Conservation (phyloP, 2,888 invertebrate species). For the Drosophila prolongata region DNA sequence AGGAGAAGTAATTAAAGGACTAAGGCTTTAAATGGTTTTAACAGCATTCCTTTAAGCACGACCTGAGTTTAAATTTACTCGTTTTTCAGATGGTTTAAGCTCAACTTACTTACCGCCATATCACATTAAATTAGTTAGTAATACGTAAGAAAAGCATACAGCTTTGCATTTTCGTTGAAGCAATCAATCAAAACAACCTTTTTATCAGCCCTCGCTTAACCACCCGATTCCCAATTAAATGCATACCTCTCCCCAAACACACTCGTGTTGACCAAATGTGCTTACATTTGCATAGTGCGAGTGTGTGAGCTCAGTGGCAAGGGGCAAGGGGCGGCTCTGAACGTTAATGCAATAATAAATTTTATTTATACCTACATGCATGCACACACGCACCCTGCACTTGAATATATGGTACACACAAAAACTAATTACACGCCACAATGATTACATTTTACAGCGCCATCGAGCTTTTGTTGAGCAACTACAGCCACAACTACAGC, state of each 20-base stretch:
- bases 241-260: constrained; percentile 2
- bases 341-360: constrained; percentile 57
- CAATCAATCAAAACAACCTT: background rate
- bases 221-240: constrained; percentile 38
- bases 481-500: constrained; percentile 10
- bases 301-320: constrained; percentile 1
- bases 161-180: no score
- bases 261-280: constrained; percentile 10
- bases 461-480: constrained; percentile 51
- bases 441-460: constrained; percentile 75
- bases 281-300: constrained; percentile 3
- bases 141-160: no score
- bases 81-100: no score
- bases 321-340: constrained; percentile 2
- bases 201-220: constrained; percentile 3
- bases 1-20: background rate
- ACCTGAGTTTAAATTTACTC: no score
- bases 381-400: constrained; percentile 26
- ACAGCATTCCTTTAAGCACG: no score
- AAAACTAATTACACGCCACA: constrained; percentile 80
- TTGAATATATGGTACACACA: constrained; percentile 44
- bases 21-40: no score
- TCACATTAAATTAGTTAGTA: no score
- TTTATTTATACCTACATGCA: constrained; percentile 53
- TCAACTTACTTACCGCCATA: no score